These are phyloP conservation scores for Mystacides longicornis DNA, from an alignment of 2,888 invertebrate genomes.

Conservation along the genomic window DNA sequence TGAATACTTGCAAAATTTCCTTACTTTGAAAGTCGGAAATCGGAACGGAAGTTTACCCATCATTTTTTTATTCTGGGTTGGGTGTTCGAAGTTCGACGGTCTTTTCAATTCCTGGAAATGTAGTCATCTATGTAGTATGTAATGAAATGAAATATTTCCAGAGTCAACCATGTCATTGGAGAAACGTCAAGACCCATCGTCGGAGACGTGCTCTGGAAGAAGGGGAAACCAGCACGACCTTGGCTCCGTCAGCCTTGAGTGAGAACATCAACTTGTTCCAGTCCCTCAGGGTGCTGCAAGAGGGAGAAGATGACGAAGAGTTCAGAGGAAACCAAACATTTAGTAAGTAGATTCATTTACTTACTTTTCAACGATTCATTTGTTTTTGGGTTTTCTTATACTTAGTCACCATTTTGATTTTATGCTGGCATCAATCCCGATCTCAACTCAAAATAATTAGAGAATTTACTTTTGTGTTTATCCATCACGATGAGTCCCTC, in stretches of 20 bases:
- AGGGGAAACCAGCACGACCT: conserved; percentile 37
- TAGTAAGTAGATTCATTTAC: conserved; percentile 5
- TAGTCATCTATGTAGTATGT: conserved; percentile 14
- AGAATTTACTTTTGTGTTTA: too few species aligned
- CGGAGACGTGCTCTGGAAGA: conserved; percentile 48
- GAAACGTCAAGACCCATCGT: conserved; percentile 74
- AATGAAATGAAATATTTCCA: conserved; percentile 33
- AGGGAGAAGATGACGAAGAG: conserved; percentile 68
- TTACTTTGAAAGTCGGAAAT: background rate
- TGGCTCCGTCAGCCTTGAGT: conserved; percentile 50
- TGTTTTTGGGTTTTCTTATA: too few species aligned
- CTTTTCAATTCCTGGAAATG: background rate
- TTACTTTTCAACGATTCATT: too few species aligned
- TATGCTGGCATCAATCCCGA: too few species aligned
- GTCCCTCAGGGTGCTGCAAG: conserved; percentile 78
- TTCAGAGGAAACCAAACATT: conserved; percentile 30
- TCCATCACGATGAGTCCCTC: too few species aligned
- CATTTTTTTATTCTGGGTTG: background rate
- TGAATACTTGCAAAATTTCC: background rate
- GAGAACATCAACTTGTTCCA: conserved; percentile 89
- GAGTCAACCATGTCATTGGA: conserved; percentile 92
- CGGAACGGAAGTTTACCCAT: too few species aligned
- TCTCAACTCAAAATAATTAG: too few species aligned
- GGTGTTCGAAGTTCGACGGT: background rate
- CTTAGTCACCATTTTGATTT: too few species aligned